phyloP scores from a whole-genome alignment of 2,113 vertebrate genomes.

The Oryzias celebensis region DNA sequence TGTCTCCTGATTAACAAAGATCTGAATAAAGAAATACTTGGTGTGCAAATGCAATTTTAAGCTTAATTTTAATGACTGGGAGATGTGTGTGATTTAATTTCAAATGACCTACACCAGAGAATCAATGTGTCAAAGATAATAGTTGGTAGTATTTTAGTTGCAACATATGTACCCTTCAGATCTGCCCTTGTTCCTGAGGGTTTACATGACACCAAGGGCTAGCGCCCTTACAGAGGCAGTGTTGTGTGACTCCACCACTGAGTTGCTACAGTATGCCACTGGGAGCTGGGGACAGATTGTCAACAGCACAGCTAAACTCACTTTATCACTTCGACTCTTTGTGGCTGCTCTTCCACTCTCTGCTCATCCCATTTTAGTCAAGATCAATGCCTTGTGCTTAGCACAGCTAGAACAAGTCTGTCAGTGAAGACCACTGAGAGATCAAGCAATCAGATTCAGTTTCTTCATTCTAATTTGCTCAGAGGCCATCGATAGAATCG shows the following conservation, averaged over 20 bases:
- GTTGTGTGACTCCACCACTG: constrained; percentile 28
- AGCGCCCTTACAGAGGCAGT: constrained; percentile 20
- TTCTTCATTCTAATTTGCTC: constrained; percentile 46
- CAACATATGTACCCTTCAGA: constrained; percentile 15
- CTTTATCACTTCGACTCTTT: constrained; percentile 56
- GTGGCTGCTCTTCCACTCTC: constrained; percentile 37
- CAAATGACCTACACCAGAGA: not conserved
- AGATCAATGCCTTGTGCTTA: constrained; percentile 50
- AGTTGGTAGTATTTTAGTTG: constrained; percentile 5
- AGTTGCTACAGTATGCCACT: constrained; percentile 35
- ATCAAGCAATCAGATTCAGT: constrained; percentile 52
- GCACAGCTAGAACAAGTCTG: constrained; percentile 29
- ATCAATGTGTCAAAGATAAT: not conserved
- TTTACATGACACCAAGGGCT: constrained; percentile 30
- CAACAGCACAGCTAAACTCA: constrained; percentile 47
- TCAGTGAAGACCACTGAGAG: constrained; percentile 27
- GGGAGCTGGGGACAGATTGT: constrained; percentile 47
- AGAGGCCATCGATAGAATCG: constrained; percentile 32
- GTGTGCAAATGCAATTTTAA: no score
- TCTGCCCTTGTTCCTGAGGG: constrained; percentile 12
- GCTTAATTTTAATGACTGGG: not conserved
- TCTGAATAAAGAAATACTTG: no score
- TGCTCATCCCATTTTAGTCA: constrained; percentile 34
- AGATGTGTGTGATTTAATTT: not conserved
- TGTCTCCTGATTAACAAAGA: no score